Evolutionary conservation across 2,888 invertebrate species (phyloP).

Genomic region (Zele albiditarsus): DNA sequence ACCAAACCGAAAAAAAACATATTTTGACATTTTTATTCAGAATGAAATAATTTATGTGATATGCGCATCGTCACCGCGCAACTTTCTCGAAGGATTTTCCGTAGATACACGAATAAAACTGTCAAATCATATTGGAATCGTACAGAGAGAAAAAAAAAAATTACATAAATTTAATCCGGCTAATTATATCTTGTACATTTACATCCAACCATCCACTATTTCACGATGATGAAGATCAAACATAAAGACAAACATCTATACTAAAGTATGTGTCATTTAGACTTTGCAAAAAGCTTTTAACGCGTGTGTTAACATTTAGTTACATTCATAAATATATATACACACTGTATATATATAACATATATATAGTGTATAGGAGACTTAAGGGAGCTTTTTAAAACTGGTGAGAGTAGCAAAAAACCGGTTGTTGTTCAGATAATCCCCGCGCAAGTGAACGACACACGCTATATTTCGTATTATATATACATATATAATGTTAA

Average conservation of each 20-base stretch:
- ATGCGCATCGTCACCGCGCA: background rate
- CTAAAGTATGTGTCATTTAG: background rate
- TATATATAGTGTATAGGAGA: background rate
- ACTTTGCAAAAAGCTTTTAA: slow-evolving; percentile 2
- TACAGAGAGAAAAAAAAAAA: background rate
- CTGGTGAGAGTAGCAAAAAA: background rate
- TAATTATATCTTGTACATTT: background rate
- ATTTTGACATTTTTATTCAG: background rate
- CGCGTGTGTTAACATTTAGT: background rate
- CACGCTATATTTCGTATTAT: slow-evolving; percentile 4
- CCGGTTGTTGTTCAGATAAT: slow-evolving; percentile 13
- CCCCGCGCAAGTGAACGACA: background rate
- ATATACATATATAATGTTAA: background rate
- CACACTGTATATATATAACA: background rate
- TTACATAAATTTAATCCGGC: background rate
- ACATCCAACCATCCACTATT: background rate
- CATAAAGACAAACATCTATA: slow-evolving; percentile 4
- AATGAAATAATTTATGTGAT: background rate
- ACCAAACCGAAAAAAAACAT: too few species aligned
- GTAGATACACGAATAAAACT: background rate
- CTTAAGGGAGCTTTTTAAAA: background rate
- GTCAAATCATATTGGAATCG: background rate
- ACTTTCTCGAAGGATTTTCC: background rate
- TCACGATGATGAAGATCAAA: background rate
- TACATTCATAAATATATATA: background rate